phyloP scores from a whole-genome alignment of 2,797 vertebrate species.

The Scolopax bukidnonensis region DNA sequence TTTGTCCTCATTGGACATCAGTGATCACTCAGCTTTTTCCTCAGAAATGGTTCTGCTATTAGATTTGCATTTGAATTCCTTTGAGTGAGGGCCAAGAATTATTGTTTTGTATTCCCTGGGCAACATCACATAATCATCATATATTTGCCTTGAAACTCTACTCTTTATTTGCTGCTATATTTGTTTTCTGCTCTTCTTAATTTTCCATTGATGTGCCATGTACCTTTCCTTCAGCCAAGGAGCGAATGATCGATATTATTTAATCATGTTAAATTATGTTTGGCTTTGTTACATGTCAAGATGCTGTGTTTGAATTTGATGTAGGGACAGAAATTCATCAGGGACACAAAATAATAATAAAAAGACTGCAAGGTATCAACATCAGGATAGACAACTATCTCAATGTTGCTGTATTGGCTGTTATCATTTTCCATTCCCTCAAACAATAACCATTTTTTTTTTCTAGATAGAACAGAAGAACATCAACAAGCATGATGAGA shows the following conservation, averaged over 20 bases:
- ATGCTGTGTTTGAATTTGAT: not conserved
- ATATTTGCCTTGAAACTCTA: not conserved
- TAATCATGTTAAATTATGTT: not conserved
- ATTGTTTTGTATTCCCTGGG: not conserved
- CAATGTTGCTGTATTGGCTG: not conserved
- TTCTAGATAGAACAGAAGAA: not conserved
- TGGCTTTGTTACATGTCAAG: not conserved
- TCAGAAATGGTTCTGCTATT: not conserved
- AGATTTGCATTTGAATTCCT: not conserved
- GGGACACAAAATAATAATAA: not conserved
- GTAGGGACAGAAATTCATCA: not conserved
- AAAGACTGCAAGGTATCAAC: not conserved
- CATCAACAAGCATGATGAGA: not conserved
- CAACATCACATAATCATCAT: not conserved
- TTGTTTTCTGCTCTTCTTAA: not conserved
- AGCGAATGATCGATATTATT: not conserved
- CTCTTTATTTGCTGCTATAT: not conserved
- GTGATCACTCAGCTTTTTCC: not conserved
- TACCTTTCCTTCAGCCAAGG: not conserved
- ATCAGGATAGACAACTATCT: not conserved
- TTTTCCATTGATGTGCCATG: not conserved
- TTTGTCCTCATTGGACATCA: not conserved
- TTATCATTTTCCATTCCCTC: not conserved
- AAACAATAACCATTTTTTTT: not conserved
- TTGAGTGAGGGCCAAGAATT: not conserved